These are phyloP conservation scores for Chouioia cunea DNA, from an alignment of 2,888 invertebrate genomes.

Conservation along the genomic window DNA sequence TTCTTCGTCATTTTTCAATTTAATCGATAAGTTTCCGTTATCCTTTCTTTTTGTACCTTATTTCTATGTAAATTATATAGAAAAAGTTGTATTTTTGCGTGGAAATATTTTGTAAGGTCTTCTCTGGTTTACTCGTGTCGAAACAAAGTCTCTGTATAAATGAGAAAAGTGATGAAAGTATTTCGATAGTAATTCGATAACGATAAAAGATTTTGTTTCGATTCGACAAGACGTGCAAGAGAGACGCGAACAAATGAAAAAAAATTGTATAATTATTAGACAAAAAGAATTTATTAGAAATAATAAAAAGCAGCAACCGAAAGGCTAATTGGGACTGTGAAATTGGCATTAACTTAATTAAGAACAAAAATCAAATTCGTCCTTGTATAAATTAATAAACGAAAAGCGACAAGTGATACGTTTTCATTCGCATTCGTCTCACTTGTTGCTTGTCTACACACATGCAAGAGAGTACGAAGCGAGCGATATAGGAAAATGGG, in stretches of 20 bases:
- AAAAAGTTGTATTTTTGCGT: slow-evolving; percentile 21
- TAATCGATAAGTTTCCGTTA: slow-evolving; percentile 28
- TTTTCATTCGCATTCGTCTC: slow-evolving; percentile 29
- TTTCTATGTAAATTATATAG: slow-evolving; percentile 17
- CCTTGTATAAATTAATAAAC: slow-evolving; percentile 28
- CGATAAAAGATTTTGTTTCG: slow-evolving; percentile 1
- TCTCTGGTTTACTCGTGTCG: background rate
- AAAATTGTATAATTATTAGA: slow-evolving; percentile 17
- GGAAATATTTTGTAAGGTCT: slow-evolving; percentile 1
- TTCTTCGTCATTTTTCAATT: slow-evolving; percentile 41
- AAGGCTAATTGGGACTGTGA: slow-evolving; percentile 39
- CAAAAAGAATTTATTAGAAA: slow-evolving; percentile 19
- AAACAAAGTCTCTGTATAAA: background rate
- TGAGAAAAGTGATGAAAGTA: no score
- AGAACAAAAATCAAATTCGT: slow-evolving; percentile 6
- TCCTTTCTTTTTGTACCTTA: slow-evolving; percentile 7
- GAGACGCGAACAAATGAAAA: background rate
- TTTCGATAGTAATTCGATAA: background rate
- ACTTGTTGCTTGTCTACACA: slow-evolving; percentile 39
- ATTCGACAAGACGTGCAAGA: background rate
- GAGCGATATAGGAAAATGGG: background rate
- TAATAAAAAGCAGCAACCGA: slow-evolving; percentile 15
- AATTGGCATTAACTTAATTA: slow-evolving; percentile 42
- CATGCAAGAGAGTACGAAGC: slow-evolving; percentile 8
- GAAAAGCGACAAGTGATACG: slow-evolving; percentile 1